Percentiles rank a stretch among this genome's conserved stretches.
phyloP scores from a whole-genome alignment of 2,888 invertebrate genomes.

The Clusia tigrina region DNA sequence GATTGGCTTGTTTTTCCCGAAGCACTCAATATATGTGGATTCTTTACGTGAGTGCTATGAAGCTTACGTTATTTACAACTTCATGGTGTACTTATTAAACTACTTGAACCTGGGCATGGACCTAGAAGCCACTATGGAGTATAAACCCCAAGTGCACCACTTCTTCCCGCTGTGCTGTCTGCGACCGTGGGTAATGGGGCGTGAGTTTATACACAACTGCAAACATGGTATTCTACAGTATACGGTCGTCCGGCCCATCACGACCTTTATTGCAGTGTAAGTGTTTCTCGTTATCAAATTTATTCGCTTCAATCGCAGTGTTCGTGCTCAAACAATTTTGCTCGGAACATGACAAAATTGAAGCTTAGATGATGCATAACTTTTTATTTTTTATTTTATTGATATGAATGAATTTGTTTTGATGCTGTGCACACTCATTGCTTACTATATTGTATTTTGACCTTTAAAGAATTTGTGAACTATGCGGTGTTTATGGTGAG shows the following conservation, averaged over 20 bases:
- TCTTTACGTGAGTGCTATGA: slow-evolving; percentile 95
- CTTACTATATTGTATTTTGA: too few relatives aligned
- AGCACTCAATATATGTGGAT: slow-evolving; percentile 90
- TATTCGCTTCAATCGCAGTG: background rate
- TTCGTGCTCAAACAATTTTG: too few relatives aligned
- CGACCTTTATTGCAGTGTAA: slow-evolving; percentile 90
- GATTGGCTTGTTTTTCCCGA: slow-evolving; percentile 82
- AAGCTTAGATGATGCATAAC: too few relatives aligned
- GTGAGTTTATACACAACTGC: slow-evolving; percentile 91
- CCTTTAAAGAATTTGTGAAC: slow-evolving; percentile 77
- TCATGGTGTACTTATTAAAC: slow-evolving; percentile 92
- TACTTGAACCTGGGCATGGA: slow-evolving; percentile 89
- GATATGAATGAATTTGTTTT: background rate
- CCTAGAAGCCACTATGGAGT: slow-evolving; percentile 80
- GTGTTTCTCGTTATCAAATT: too few relatives aligned
- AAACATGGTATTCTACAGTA: slow-evolving; percentile 97
- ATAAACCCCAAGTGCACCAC: slow-evolving; percentile 84
- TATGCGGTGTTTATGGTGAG: slow-evolving; percentile 87
- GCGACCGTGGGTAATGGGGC: slow-evolving; percentile 93
- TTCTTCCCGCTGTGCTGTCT: slow-evolving; percentile 92
- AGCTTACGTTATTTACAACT: slow-evolving; percentile 97
- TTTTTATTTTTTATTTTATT: slow-evolving; percentile 3
- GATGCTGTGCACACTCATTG: too few relatives aligned
- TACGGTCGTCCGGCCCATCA: slow-evolving; percentile 88
- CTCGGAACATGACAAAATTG: too few relatives aligned